Conservation (phyloP, 2,113 vertebrate genomes). For the Gallinago media region DNA sequence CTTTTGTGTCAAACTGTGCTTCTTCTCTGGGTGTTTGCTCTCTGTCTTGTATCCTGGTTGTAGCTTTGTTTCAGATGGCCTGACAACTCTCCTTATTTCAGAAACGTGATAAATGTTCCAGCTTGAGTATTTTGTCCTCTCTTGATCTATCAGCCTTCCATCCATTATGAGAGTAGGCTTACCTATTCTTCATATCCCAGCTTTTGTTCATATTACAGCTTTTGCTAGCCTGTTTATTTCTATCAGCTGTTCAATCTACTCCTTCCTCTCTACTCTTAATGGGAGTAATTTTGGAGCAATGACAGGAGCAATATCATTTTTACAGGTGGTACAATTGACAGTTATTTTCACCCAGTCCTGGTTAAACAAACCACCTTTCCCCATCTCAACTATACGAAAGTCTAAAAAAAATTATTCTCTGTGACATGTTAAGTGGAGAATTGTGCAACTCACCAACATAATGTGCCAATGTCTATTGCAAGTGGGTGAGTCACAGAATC, state of each 20-base stretch:
- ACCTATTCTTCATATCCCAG: background rate
- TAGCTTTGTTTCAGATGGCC: background rate
- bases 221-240: background rate
- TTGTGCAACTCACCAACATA: background rate
- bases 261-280: background rate
- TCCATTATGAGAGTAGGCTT: background rate
- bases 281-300: background rate
- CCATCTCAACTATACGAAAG: background rate
- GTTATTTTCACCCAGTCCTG: background rate
- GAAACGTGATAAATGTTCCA: background rate
- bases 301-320: background rate
- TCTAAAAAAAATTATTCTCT: background rate
- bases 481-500: background rate
- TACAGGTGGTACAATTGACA: background rate
- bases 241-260: background rate
- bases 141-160: background rate
- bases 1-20: background rate
- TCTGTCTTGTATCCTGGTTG: background rate
- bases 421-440: background rate
- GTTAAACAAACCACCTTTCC: background rate
- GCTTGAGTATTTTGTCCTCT: background rate
- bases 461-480: background rate
- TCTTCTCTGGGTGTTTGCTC: background rate
- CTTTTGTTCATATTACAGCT: rapidly evolving
- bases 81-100: background rate